Base-by-base conservation (phyloP, 2,113 vertebrate species). In the Dascyllus trimaculatus region DNA sequence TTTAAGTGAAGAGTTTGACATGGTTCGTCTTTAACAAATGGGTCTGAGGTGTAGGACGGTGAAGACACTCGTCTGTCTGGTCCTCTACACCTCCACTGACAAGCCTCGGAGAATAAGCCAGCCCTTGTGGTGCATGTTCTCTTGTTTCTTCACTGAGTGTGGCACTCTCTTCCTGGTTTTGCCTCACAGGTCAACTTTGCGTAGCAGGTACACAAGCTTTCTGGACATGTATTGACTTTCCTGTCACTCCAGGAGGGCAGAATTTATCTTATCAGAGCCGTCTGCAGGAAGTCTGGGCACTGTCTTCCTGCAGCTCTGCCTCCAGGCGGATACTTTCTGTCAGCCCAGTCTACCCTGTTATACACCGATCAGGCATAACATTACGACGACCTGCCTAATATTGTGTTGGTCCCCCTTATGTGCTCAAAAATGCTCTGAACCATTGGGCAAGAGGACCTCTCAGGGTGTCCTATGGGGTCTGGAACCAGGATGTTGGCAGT, bases 161-260 rank as follows among this genome's bases (percentile, higher is more conserved):
- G 13, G 46, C 38, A 53, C 22, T 60, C 53, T n/a, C 19, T 35
- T 11, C 9, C 17, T 75, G 61, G 43, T 59, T 26, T 68, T 60
- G 54, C 40, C 25, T 54, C n/a, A 32, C 7, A 56, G 53, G 22
- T 57, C 24, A 52, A 26, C 32, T 75, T 70, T 49, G 17, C 29
- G 26, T 49, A 32, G 17, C 57, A 65, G 54, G 40, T 57, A 29
- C 43, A 75, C 19, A 40, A 6, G 22, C 66, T 71, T 52, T 52
- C 24, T 8, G n/a, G 60, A 61, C 56, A 68, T 49, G 2, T 18
- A 59, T 60, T 60, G 63, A 60, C 19, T 70, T 70, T 81, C 46
- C 11, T 48, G 11, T 64, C 38, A 9, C 48, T 51, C n/a, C 40
- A 51, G 38, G 24, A 29, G 4, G 73, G 29, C n/a, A 51, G 74